phyloP scores from a whole-genome alignment of 2,888 invertebrate species.

The Eilema depressum region DNA sequence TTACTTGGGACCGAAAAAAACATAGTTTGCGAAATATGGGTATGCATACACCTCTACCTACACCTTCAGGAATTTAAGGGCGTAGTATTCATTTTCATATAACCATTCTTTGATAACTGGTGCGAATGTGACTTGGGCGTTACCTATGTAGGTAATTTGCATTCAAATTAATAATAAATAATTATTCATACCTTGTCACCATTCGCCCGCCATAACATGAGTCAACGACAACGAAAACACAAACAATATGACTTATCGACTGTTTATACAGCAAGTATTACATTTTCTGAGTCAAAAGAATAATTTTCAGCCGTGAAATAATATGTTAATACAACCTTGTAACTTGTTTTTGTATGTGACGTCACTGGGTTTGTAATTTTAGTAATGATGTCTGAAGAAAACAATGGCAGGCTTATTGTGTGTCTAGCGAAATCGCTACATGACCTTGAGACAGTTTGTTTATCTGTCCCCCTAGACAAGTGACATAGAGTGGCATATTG shows the following conservation, averaged over 20 bases:
- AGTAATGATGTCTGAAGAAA: neutral
- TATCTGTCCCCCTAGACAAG: no score
- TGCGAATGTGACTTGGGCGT: no score
- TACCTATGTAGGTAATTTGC: neutral
- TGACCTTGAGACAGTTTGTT: neutral
- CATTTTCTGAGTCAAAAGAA: slow-evolving; percentile 2
- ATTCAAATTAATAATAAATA: neutral
- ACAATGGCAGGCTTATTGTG: neutral
- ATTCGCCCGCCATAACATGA: slow-evolving; percentile 38
- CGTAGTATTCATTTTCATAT: no score
- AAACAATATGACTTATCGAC: neutral
- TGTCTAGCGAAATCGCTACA: neutral
- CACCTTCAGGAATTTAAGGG: no score
- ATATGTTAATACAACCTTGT: neutral
- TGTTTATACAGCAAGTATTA: slow-evolving; percentile 1
- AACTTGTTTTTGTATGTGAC: neutral
- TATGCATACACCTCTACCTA: no score
- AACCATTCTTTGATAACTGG: no score
- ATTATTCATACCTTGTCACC: slow-evolving; percentile 30
- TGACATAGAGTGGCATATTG: no score
- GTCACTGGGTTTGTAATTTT: neutral
- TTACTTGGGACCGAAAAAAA: no score
- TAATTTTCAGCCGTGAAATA: neutral
- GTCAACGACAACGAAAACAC: slow-evolving; percentile 27
- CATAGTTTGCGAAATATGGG: no score